Evolutionary conservation across 1,140 invertebrate genomes (phyloP).

Genomic region (Xylocopa sonorina): DNA sequence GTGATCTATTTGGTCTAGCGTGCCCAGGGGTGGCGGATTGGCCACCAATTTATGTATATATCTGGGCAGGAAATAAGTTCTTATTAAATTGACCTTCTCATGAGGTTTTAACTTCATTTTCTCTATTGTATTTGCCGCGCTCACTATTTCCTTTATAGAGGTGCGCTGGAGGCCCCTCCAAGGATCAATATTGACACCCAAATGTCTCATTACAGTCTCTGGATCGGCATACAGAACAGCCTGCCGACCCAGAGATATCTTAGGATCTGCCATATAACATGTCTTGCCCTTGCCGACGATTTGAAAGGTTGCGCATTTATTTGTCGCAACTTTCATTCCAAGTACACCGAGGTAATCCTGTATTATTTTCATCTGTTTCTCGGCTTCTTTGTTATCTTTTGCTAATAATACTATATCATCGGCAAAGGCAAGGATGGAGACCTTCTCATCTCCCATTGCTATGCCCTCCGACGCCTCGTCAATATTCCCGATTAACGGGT

Average conservation of each 20-base stretch:
- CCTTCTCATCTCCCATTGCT: constrained; percentile 45
- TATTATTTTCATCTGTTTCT: not conserved
- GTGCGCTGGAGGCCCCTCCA: no score
- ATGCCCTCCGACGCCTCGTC: constrained; percentile 61
- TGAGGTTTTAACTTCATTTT: not conserved
- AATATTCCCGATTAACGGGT: no score
- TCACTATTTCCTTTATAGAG: not conserved
- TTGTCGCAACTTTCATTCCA: not conserved
- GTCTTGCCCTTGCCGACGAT: not conserved
- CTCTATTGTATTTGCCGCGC: fast-evolving
- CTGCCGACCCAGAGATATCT: no score
- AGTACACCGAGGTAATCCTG: fast-evolving
- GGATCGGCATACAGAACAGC: not conserved
- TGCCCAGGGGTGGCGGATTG: no score
- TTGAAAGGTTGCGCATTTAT: not conserved
- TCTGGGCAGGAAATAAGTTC: not conserved
- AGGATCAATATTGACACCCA: not conserved
- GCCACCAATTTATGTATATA: not conserved
- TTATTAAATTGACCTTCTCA: not conserved
- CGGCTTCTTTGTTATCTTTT: constrained; percentile 35
- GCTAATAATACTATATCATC: constrained; percentile 77
- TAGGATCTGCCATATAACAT: no score
- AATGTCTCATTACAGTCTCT: not conserved
- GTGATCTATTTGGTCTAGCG: not conserved
- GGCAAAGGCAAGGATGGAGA: no score